Evolutionary conservation across 2,888 invertebrate genomes (phyloP).

Genomic region (Xiphydria camelus): DNA sequence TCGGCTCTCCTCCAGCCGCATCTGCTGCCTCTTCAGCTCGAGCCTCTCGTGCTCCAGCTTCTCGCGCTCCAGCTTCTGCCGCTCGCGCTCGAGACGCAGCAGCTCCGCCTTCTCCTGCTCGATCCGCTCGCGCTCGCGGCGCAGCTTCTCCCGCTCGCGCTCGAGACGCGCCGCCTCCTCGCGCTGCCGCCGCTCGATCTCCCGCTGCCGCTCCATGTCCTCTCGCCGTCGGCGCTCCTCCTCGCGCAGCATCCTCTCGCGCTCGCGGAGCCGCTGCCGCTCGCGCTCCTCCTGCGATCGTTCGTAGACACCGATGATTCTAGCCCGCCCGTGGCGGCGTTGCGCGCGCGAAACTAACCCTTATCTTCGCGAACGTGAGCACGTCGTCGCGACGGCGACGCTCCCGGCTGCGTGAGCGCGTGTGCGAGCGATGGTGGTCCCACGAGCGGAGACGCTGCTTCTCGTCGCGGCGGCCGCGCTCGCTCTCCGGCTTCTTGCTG

Average conservation of each 20-base stretch:
- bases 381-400: constrained; percentile 67
- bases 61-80: constrained; percentile 75
- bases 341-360: too few species aligned
- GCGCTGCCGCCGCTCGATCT: constrained; percentile 80
- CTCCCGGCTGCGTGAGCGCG: constrained; percentile 54
- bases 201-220: constrained; percentile 76
- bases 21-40: constrained; percentile 80
- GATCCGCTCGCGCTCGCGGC: constrained; percentile 82
- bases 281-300: constrained; percentile 73
- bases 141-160: constrained; percentile 78
- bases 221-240: constrained; percentile 80
- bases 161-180: constrained; percentile 83
- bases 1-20: constrained; percentile 57
- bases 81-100: constrained; percentile 80
- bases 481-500: constrained; percentile 52
- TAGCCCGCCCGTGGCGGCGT: too few species aligned
- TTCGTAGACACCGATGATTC: too few species aligned
- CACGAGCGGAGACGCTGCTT: constrained; percentile 53
- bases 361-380: constrained; percentile 79
- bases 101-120: constrained; percentile 88
- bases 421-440: constrained; percentile 48
- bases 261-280: constrained; percentile 73
- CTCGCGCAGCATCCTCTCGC: constrained; percentile 77
- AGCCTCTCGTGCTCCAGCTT: constrained; percentile 78
- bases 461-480: constrained; percentile 50